Evolutionary conservation across 2,113 vertebrate species (phyloP), one percentile per base, ranked within the genome.

Genomic region (Empidonax alnorum): DNA sequence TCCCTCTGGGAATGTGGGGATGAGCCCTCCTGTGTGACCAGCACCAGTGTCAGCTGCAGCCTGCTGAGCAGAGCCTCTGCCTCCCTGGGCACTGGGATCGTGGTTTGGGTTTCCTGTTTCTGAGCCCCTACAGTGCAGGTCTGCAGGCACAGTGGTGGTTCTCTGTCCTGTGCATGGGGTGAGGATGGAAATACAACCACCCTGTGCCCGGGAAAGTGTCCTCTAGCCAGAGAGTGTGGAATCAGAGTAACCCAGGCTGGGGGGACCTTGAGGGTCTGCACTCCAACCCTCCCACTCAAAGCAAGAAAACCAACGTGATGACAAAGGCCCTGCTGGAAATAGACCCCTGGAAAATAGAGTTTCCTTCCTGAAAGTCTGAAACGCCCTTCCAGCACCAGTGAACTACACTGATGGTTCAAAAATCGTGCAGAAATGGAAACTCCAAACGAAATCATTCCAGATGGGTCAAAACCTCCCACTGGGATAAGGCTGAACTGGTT

Each of bases 121-220:
- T 66, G 61, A 9, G 33, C 27, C 44, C 41, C 56, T 17, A 20
- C 22, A 55, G 35, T 50, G 22, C 46, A 27, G 49, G 10, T 41
- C 61, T 78, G 65, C 25, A 30, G 22, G 30, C 37, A 44, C 16
- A 22, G 21, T 11, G 24, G 10, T 28, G 20, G 42, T 83, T 86
- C 53, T 52, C 9, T 82, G 56, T 50, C 3, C 3, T 46, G 35
- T 37, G 66, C 5, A 1, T 5, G 63, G n/a, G 22, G 35, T 65
- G 52, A 72, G 63, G 30, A 24, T 55, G 39, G 63, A 41, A 37
- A 55, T 52, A 9, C 17, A 80, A 19, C 18, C 49, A 12, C 49
- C 30, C 59, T 1, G 0, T 47, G 30, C n/a, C 22, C 1, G 0
- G 30, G n/a, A 28, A 31, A 37, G 28, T 8, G 4, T 53, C 37